Conservation (phyloP, 2,888 invertebrate species). For the Eubasilissa splendida region DNA sequence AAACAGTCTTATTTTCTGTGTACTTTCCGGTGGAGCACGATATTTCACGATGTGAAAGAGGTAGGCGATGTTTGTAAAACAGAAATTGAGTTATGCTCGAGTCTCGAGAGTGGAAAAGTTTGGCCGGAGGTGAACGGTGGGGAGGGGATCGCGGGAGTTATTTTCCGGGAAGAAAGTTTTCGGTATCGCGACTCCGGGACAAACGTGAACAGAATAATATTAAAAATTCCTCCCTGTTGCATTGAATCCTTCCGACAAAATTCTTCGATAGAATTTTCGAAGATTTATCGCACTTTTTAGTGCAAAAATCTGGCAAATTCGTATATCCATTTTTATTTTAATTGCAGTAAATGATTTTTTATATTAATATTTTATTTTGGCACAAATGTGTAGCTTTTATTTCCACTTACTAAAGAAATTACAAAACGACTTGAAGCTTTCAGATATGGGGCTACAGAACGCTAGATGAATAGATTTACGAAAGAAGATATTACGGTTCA, state of each 20-base stretch:
- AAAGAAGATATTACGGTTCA: too few species aligned
- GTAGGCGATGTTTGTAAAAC: conserved; percentile 50
- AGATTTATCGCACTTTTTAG: neutral
- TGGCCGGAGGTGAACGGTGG: neutral
- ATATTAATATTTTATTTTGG: too few species aligned
- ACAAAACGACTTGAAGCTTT: too few species aligned
- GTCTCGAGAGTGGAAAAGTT: conserved; percentile 53
- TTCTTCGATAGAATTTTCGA: neutral
- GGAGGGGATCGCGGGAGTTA: neutral
- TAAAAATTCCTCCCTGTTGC: conserved; percentile 13
- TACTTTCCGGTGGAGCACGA: neutral
- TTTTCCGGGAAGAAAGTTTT: conserved; percentile 20
- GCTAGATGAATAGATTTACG: too few species aligned
- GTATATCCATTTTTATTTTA: too few species aligned
- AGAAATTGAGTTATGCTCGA: conserved; percentile 55
- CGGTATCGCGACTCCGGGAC: conserved; percentile 9
- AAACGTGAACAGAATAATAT: conserved; percentile 24
- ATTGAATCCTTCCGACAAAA: neutral
- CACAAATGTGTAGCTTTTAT: too few species aligned
- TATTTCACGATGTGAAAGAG: conserved; percentile 6
- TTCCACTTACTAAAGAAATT: too few species aligned
- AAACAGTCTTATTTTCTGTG: too few species aligned
- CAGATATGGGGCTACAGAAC: too few species aligned
- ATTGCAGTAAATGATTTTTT: too few species aligned
- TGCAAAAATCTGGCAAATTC: too few species aligned